phyloP scores from a whole-genome alignment of 2,113 vertebrate genomes.

The Nettapus auritus region DNA sequence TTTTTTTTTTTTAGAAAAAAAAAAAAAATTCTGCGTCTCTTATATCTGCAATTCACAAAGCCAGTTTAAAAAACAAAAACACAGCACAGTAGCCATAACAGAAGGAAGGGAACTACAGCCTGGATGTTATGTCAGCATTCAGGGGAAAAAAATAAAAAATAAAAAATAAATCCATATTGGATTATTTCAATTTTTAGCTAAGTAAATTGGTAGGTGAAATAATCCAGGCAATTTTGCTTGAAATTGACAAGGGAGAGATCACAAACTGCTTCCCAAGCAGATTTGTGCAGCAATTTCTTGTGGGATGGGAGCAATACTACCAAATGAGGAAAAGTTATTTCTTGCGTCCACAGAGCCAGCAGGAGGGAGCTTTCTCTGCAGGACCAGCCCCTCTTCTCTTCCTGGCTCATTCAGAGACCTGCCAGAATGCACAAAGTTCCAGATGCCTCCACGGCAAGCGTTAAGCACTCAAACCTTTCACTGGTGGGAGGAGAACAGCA shows the following conservation, averaged over 20 bases:
- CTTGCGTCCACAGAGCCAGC: fast-evolving
- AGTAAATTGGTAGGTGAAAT: not conserved
- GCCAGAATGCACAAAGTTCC: not conserved
- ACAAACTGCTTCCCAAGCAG: not conserved
- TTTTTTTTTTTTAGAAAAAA: fast-evolving
- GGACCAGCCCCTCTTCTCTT: not conserved
- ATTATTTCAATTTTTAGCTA: not conserved
- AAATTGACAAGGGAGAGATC: not conserved
- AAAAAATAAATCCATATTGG: fast-evolving
- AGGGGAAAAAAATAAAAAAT: not conserved
- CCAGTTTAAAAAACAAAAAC: not conserved
- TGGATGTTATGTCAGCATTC: not conserved
- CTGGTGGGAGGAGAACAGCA: not conserved
- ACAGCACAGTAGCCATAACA: not conserved
- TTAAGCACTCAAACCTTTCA: not conserved
- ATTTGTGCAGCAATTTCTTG: fast-evolving
- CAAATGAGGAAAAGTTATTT: not conserved
- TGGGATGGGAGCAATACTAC: fast-evolving
- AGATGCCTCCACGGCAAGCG: not conserved
- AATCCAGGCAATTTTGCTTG: not conserved
- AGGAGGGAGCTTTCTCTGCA: fast-evolving
- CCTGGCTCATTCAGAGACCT: not conserved
- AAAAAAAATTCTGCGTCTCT: not conserved
- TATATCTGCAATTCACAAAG: not conserved
- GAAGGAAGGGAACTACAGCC: not conserved